Conservation (phyloP, 2,113 vertebrate species). For the Quiscalus mexicanus region DNA sequence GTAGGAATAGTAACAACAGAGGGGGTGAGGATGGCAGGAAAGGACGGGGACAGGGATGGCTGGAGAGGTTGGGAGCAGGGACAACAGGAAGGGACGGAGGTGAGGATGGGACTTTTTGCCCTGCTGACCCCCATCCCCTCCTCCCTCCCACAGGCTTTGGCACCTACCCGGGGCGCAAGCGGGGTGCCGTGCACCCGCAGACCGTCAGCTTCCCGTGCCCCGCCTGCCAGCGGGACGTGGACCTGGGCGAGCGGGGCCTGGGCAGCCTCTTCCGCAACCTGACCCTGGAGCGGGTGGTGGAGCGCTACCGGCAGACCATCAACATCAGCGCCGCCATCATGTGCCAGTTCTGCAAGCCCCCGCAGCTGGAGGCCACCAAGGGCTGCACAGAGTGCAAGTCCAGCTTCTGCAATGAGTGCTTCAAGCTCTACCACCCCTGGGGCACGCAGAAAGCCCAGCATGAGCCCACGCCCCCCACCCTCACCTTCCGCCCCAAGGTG, state of each 20-base stretch:
- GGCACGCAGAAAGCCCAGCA: constrained; percentile 95
- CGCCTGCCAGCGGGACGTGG: constrained; percentile 88
- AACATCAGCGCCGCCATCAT: constrained; percentile 83
- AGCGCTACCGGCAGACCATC: constrained; percentile 83
- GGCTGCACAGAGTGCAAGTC: constrained; percentile 94
- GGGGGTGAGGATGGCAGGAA: background rate
- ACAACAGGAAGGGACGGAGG: background rate
- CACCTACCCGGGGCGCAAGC: constrained; percentile 90
- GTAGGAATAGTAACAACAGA: background rate
- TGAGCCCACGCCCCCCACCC: constrained; percentile 91
- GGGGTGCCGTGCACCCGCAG: constrained; percentile 78
- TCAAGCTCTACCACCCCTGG: constrained; percentile 98
- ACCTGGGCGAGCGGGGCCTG: constrained; percentile 90
- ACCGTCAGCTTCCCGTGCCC: constrained; percentile 91
- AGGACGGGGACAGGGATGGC: fast-evolving
- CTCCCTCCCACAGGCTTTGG: constrained; percentile 79
- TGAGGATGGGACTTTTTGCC: fast-evolving
- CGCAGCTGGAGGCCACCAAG: constrained; percentile 91
- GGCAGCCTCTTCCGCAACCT: constrained; percentile 92
- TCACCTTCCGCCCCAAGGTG: constrained; percentile 93
- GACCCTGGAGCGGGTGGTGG: constrained; percentile 93
- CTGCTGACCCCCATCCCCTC: background rate
- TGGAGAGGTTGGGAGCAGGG: too few relatives aligned
- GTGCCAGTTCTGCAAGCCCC: constrained; percentile 95
- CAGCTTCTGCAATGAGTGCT: constrained; percentile 97